A percentile compares a stretch with the other conserved stretches of the same genome.
Conservation (phyloP, 1,140 invertebrate species). For the Micrasema longulum region DNA sequence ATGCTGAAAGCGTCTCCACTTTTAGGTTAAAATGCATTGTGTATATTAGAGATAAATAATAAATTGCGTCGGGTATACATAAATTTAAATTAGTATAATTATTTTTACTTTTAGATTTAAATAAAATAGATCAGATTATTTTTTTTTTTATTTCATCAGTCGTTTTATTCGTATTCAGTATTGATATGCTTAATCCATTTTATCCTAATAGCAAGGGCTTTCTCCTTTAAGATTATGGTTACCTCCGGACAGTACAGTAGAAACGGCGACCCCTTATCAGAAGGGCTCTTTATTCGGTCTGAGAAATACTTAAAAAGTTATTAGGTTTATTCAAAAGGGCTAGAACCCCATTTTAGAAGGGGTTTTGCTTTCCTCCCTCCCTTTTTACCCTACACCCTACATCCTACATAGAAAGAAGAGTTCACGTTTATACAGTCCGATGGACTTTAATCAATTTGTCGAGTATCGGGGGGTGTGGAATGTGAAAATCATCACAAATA, state of each 20-base stretch:
- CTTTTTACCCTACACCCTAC: background rate
- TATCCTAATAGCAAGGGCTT: no score
- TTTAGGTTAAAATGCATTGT: no score
- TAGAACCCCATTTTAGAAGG: constrained; percentile 40
- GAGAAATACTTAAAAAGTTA: constrained; percentile 50
- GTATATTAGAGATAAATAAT: no score
- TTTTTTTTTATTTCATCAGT: no score
- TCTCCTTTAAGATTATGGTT: no score
- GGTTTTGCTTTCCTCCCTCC: background rate
- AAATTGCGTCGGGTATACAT: no score
- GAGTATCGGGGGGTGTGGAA: constrained; percentile 17
- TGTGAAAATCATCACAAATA: background rate
- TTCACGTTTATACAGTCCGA: constrained; percentile 30
- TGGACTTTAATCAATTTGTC: constrained; percentile 43
- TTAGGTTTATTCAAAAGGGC: constrained; percentile 47
- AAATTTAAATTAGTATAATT: no score
- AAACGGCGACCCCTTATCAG: constrained; percentile 37
- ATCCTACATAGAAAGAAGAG: constrained; percentile 9
- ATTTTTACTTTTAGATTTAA: no score
- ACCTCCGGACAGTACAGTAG: constrained; percentile 3
- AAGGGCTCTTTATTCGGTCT: constrained; percentile 39
- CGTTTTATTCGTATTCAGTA: no score
- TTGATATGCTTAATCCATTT: no score
- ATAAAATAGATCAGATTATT: no score
- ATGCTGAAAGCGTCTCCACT: no score